phyloP scores from a whole-genome alignment of 2,888 invertebrate species.

The Chrysina gloriosa region DNA sequence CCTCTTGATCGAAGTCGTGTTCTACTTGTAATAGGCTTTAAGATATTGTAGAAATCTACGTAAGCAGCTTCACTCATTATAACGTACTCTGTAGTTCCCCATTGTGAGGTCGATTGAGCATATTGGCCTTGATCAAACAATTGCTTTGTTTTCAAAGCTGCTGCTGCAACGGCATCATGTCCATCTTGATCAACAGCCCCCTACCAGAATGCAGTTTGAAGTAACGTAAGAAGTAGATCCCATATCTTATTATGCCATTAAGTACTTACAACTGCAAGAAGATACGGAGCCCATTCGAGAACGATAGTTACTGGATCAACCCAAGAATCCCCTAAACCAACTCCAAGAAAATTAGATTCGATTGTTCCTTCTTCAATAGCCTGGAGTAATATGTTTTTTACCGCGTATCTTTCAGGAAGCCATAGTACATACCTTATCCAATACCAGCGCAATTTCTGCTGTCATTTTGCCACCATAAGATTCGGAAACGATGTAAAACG shows the following conservation, averaged over 20 bases:
- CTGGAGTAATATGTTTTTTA: conserved; percentile 34
- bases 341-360: conserved; percentile 77
- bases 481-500: conserved; percentile 73
- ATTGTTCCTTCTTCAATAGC: conserved; percentile 49
- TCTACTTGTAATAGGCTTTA: conserved; percentile 64
- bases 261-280: conserved; percentile 74
- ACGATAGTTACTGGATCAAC: conserved; percentile 89
- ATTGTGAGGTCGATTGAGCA: conserved; percentile 60
- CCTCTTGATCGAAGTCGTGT: conserved; percentile 8
- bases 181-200: conserved; percentile 79
- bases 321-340: conserved; percentile 91
- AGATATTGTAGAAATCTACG: conserved; percentile 87
- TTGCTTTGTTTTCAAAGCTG: conserved; percentile 69
- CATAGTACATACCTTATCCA: conserved; percentile 51
- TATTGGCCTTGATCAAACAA: conserved; percentile 66
- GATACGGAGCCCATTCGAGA: conserved; percentile 83
- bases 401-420: background rate
- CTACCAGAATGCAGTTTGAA: no score
- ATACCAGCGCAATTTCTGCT: conserved; percentile 68
- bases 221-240: background rate
- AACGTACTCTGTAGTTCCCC: conserved; percentile 73
- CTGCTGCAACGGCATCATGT: conserved; percentile 69
- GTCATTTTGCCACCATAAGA: conserved; percentile 79
- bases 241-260: conserved; percentile 3
- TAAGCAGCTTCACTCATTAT: conserved; percentile 72